phyloP scores from a whole-genome alignment of 2,797 vertebrate genomes.

The Platalea minor region DNA sequence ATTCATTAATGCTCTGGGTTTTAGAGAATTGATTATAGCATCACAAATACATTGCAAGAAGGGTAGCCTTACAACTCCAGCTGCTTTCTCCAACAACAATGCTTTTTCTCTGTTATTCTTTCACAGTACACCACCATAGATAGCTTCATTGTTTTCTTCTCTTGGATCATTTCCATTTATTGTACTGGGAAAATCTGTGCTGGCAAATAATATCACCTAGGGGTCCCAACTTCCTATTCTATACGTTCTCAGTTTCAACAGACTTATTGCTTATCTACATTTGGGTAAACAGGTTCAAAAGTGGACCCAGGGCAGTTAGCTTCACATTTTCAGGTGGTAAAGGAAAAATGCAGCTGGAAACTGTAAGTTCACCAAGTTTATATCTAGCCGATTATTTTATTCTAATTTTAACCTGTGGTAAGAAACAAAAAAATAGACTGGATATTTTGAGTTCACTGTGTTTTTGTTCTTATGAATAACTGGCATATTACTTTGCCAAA shows the following conservation, averaged over 20 bases:
- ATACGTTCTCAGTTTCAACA: background rate
- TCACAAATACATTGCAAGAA: background rate
- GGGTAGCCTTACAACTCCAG: background rate
- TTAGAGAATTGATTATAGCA: background rate
- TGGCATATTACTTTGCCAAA: slow-evolving; percentile 36
- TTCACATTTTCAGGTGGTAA: slow-evolving; percentile 3
- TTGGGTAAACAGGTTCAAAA: background rate
- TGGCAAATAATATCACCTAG: background rate
- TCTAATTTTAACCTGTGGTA: slow-evolving; percentile 61
- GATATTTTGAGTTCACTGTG: slow-evolving; percentile 50
- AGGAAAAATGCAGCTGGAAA: slow-evolving; percentile 35
- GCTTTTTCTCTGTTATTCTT: background rate
- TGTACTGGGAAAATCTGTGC: slow-evolving; percentile 3
- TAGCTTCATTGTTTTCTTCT: slow-evolving; percentile 29
- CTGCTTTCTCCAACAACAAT: background rate
- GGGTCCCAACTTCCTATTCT: background rate
- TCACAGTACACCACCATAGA: background rate
- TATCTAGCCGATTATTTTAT: slow-evolving; percentile 50
- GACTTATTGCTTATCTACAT: background rate
- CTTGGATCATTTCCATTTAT: slow-evolving; percentile 45
- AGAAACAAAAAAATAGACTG: background rate
- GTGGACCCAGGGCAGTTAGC: background rate
- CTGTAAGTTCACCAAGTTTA: slow-evolving; percentile 42
- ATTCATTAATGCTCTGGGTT: background rate
- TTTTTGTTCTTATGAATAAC: slow-evolving; percentile 29